These are phyloP conservation scores for Nymphicus hollandicus DNA, from an alignment of 2,113 vertebrate species.

Conservation along the genomic window DNA sequence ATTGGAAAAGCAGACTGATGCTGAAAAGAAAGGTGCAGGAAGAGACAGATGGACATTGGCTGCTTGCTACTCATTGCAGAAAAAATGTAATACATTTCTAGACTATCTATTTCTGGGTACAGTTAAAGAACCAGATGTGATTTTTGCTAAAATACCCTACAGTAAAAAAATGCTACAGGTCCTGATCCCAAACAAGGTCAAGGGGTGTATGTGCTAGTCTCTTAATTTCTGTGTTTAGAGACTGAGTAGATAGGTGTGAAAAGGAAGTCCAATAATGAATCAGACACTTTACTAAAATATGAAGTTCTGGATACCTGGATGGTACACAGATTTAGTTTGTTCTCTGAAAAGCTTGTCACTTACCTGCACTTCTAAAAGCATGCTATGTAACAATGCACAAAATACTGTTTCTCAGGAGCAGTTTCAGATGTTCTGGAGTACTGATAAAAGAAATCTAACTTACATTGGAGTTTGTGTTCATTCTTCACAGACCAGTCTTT, in stretches of 20 bases:
- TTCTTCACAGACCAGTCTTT: neutral
- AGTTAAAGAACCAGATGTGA: neutral
- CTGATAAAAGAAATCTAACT: neutral
- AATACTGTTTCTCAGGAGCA: neutral
- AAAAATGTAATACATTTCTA: neutral
- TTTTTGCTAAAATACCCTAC: neutral
- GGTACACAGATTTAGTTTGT: neutral
- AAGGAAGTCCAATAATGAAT: neutral
- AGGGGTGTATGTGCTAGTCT: neutral
- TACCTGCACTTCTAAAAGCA: neutral
- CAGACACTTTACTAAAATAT: neutral
- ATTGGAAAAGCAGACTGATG: neutral
- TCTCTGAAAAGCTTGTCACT: neutral
- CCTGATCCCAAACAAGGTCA: neutral
- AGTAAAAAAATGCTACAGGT: neutral
- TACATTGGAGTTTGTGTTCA: neutral
- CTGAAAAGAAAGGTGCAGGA: neutral
- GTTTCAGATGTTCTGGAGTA: neutral
- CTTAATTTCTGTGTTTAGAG: neutral
- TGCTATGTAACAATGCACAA: neutral
- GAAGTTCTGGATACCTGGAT: neutral
- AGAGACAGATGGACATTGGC: neutral
- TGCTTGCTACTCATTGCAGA: neutral
- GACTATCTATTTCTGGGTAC: neutral
- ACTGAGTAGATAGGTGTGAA: neutral